Conservation (phyloP, 2,888 invertebrate species). For the Catocala sponsa region DNA sequence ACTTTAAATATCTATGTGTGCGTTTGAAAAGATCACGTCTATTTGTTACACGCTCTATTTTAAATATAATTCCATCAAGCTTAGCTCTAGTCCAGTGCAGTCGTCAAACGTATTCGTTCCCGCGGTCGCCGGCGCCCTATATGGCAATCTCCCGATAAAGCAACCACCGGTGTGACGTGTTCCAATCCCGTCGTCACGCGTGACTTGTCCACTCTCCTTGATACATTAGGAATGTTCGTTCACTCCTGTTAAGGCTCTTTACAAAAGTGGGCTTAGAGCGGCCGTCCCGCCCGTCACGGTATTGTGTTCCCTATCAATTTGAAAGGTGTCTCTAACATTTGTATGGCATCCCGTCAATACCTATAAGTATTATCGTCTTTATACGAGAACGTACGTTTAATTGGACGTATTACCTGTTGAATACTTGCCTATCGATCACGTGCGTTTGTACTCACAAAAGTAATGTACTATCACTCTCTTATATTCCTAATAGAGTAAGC, state of each 20-base stretch:
- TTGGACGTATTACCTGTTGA: constrained; percentile 15
- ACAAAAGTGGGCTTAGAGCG: constrained; percentile 3
- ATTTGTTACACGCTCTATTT: too few species aligned
- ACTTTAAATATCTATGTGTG: too few species aligned
- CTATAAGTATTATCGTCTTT: constrained; percentile 19
- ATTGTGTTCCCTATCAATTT: constrained; percentile 28
- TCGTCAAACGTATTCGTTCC: constrained; percentile 36
- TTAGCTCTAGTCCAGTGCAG: neutral
- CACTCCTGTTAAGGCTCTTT: neutral
- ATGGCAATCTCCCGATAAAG: constrained; percentile 61
- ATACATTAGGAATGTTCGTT: constrained; percentile 32
- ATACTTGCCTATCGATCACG: neutral
- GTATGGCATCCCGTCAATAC: constrained; percentile 29
- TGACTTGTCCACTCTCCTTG: constrained; percentile 46
- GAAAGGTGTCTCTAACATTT: constrained; percentile 29
- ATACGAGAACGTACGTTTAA: constrained; percentile 6
- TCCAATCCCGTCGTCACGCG: constrained; percentile 50
- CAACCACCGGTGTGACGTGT: constrained; percentile 52
- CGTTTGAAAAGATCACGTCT: too few species aligned
- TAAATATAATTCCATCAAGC: neutral
- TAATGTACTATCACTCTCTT: too few species aligned
- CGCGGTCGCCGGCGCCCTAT: constrained; percentile 56
- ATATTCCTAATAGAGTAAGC: too few species aligned
- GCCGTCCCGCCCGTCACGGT: constrained; percentile 20
- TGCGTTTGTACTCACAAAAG: too few species aligned